These are phyloP conservation scores for Cepaea nemoralis DNA, from an alignment of 1,140 invertebrate genomes.

Conservation along the genomic window DNA sequence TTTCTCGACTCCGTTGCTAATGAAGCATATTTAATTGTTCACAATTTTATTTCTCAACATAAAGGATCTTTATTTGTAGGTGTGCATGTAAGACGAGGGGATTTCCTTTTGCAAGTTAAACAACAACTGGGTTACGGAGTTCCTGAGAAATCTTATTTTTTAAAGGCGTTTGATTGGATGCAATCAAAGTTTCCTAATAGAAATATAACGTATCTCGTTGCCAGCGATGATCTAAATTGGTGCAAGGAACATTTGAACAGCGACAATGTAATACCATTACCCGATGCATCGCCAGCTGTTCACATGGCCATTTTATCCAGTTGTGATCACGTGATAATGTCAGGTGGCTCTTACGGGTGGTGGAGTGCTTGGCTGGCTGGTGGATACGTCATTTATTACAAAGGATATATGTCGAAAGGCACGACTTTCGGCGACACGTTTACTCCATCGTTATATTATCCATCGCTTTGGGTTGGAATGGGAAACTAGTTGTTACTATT, in stretches of 20 bases:
- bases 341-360: conserved; percentile 63
- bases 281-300: conserved; percentile 51
- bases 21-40: not conserved
- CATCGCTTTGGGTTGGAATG: conserved; percentile 52
- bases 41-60: not conserved
- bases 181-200: conserved; percentile 14
- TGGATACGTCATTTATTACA: conserved; percentile 61
- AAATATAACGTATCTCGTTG: conserved; percentile 48
- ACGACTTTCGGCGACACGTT: conserved; percentile 44
- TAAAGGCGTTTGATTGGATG: conserved; percentile 42
- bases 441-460: conserved; percentile 51
- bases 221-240: conserved; percentile 54
- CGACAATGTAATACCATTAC: conserved; percentile 43
- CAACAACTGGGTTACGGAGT: conserved; percentile 13
- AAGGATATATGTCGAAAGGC: conserved; percentile 43
- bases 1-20: not conserved
- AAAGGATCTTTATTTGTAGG: conserved; percentile 32
- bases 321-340: conserved; percentile 65
- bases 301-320: conserved; percentile 58
- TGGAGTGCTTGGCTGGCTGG: conserved; percentile 64
- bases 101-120: conserved; percentile 6
- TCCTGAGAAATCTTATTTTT: conserved; percentile 37
- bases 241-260: conserved; percentile 23
- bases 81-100: conserved; percentile 43
- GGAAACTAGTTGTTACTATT: too few relatives aligned